phyloP scores from a whole-genome alignment of 2,797 vertebrate genomes.

The Phrynocephalus guinanensis region DNA sequence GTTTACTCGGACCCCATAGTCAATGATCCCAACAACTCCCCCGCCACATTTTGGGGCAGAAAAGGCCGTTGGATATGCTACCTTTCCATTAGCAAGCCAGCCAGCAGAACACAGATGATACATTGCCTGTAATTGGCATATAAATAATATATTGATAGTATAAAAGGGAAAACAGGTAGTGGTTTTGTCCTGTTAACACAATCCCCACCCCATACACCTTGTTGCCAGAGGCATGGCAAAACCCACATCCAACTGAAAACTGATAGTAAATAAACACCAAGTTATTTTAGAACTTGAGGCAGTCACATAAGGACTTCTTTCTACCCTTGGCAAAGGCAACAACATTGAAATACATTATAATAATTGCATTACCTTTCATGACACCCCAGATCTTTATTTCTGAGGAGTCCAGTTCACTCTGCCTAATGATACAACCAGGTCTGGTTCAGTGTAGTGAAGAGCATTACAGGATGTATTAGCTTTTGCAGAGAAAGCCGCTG shows the following conservation, averaged over 20 bases:
- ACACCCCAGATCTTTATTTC: too few relatives aligned
- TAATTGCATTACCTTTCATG: too few relatives aligned
- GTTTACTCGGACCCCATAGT: constrained; percentile 86
- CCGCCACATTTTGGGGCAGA: constrained; percentile 87
- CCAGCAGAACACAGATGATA: constrained; percentile 89
- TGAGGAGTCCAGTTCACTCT: too few relatives aligned
- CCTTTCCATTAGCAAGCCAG: constrained; percentile 85
- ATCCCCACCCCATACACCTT: not conserved
- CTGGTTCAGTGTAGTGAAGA: not conserved
- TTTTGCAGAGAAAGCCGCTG: not conserved
- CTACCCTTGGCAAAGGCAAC: too few relatives aligned
- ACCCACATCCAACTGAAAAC: not conserved
- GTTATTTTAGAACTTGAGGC: too few relatives aligned
- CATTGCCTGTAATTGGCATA: constrained; percentile 79
- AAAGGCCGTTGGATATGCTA: constrained; percentile 90
- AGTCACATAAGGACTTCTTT: too few relatives aligned
- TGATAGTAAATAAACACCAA: too few relatives aligned
- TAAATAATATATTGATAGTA: not conserved
- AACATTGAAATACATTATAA: too few relatives aligned
- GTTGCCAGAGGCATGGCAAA: not conserved
- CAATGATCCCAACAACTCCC: constrained; percentile 89
- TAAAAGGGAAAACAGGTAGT: not conserved
- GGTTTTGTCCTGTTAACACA: not conserved
- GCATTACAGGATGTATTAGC: not conserved
- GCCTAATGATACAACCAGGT: too few relatives aligned